Base-by-base conservation (phyloP, 2,113 vertebrate species). In the Alligator mississippiensis region DNA sequence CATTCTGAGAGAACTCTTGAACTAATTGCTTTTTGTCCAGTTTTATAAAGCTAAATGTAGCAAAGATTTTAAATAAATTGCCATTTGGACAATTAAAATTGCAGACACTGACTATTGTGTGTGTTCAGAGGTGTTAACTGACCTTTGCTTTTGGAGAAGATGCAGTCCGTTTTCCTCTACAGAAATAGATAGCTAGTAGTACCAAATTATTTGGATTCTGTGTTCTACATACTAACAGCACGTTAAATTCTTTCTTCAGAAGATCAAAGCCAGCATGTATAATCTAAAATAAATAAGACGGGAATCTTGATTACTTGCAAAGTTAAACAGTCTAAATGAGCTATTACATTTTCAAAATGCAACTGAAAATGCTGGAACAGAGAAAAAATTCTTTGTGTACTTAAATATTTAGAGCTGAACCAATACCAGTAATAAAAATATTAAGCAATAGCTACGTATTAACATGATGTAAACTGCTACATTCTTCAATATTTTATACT, bases 11-110 rank as follows among this genome's bases (percentile, higher is more conserved):
- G 75, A 64, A 84, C 30, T 47, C 70, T 2, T 2, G 21, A 4
- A 64, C 82, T 63, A 30, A 9, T 76, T 54, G 19, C 30, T n/a
- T 34, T 59, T 70, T 85, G 18, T 91, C 5, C 1, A 58, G 5
- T 88, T 91, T 84, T 86, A 70, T 13, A 70, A 85, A 58, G 90
- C 78, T 11, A 66, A 13, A 66, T 66, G 27, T 66, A 66, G 25
- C 28, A n/a, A 66, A 16, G 64, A 66, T 66, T 66, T 66, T 30
- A 68, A 68, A 30, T 68, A 68, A 30, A 30, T 68, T 5, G 10
- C 28, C 28, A 68, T 30, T 68, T 30, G 30, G 64, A 28, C 15
- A 18, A 68, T 66, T n/a, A 63, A 3, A 66, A 66, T 17, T 17
- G 28, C 28, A 30, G 28, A 66, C 16, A 66, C 14, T 68, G 64